Conservation (phyloP, 2,113 vertebrate species). For the Prinia subflava region DNA sequence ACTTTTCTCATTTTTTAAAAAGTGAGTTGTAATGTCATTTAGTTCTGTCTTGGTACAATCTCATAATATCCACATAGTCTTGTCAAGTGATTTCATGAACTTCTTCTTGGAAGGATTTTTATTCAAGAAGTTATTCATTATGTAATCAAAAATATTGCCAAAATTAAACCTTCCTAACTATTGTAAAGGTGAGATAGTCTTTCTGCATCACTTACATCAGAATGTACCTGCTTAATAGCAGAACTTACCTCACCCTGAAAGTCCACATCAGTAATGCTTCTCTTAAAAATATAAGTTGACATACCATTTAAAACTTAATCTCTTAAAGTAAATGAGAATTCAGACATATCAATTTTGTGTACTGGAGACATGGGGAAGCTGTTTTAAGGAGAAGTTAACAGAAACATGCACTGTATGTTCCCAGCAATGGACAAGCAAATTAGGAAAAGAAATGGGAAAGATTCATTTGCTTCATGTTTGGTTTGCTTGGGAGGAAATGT, state of each 20-base stretch:
- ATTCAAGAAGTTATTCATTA: not conserved
- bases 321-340: not conserved
- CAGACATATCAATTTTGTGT: not conserved
- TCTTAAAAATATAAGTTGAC: not conserved
- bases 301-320: not conserved
- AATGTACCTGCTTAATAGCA: not conserved
- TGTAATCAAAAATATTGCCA: not conserved
- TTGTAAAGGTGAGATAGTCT: not conserved
- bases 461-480: not conserved
- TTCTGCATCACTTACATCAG: not conserved
- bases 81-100: not conserved
- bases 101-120: not conserved
- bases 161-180: not conserved
- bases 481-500: not conserved
- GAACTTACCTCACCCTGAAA: not conserved
- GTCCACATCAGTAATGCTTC: not conserved
- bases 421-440: not conserved
- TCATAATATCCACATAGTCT: not conserved
- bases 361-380: not conserved
- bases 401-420: fast-evolving
- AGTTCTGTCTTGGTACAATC: not conserved
- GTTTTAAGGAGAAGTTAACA: not conserved
- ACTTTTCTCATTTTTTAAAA: not conserved
- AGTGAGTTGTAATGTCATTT: not conserved
- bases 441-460: not conserved